Evolutionary conservation across 2,888 invertebrate species (phyloP).

Genomic region (Archips crataeganus): DNA sequence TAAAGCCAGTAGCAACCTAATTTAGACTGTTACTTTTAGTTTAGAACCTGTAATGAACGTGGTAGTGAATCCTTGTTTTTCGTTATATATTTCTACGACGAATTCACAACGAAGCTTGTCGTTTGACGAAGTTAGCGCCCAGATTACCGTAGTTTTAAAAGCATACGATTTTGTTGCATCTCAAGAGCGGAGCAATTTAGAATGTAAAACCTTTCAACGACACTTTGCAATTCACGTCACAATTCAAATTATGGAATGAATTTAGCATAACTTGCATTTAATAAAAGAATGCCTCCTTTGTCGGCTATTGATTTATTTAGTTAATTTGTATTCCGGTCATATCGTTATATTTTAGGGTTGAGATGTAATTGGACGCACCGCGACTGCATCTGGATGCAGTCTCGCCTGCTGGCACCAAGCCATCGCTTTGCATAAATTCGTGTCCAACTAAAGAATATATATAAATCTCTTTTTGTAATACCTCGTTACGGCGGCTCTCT

Average conservation of each 20-base stretch:
- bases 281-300: conserved; percentile 43
- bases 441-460: conserved; percentile 65
- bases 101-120: background rate
- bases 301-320: conserved; percentile 65
- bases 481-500: conserved; percentile 45
- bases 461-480: conserved; percentile 47
- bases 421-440: conserved; percentile 77
- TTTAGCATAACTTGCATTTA: conserved; percentile 25
- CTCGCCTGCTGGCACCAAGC: conserved; percentile 73
- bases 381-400: conserved; percentile 76
- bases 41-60: background rate
- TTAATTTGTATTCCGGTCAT: conserved; percentile 75
- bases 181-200: conserved; percentile 1
- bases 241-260: conserved; percentile 29
- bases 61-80: background rate
- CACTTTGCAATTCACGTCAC: conserved; percentile 28
- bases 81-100: background rate
- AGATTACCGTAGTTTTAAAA: background rate
- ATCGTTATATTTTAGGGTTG: conserved; percentile 81
- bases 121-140: background rate
- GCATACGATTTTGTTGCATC: background rate
- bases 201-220: conserved; percentile 10
- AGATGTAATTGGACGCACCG: conserved; percentile 79
- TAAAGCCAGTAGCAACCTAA: conserved; percentile 4
- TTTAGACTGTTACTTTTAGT: background rate